Conservation (phyloP, 92 coral and sea anemone species). For the Phenganax subtilis region DNA sequence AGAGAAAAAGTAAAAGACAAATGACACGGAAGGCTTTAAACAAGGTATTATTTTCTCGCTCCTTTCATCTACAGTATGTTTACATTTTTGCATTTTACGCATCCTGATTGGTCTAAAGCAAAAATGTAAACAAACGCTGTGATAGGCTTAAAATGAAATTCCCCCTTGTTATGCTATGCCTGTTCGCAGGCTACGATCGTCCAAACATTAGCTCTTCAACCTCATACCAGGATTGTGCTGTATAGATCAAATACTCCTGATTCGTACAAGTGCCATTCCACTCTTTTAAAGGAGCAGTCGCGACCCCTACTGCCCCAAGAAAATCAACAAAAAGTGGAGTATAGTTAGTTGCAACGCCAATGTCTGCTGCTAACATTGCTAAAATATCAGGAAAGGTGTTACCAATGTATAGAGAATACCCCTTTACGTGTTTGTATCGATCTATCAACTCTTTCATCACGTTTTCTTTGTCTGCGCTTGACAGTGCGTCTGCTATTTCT, state of each 20-base stretch:
- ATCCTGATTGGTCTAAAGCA: too few species aligned
- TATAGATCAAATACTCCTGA: conserved; percentile 33
- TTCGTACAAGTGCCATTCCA: conserved; percentile 18
- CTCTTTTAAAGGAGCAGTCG: neutral
- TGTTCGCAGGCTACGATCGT: conserved; percentile 14
- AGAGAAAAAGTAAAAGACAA: too few species aligned
- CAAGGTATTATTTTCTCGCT: too few species aligned
- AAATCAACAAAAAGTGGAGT: neutral
- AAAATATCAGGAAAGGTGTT: neutral
- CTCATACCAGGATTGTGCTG: conserved; percentile 74
- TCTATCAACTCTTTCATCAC: neutral
- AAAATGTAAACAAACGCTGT: too few species aligned
- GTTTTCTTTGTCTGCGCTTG: neutral
- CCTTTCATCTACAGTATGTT: too few species aligned
- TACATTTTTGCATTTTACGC: too few species aligned
- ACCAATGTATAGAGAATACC: conserved; percentile 10
- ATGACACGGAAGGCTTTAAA: too few species aligned
- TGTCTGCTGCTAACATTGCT: conserved; percentile 15
- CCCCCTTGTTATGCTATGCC: too few species aligned
- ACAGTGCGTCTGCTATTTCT: neutral
- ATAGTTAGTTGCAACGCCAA: conserved; percentile 13
- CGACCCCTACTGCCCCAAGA: conserved; percentile 3
- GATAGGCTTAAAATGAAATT: too few species aligned
- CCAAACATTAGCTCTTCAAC: conserved; percentile 73
- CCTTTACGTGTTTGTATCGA: neutral